These are phyloP conservation scores for Eubasilissa regina DNA, from an alignment of 1,140 invertebrate species.

Conservation along the genomic window DNA sequence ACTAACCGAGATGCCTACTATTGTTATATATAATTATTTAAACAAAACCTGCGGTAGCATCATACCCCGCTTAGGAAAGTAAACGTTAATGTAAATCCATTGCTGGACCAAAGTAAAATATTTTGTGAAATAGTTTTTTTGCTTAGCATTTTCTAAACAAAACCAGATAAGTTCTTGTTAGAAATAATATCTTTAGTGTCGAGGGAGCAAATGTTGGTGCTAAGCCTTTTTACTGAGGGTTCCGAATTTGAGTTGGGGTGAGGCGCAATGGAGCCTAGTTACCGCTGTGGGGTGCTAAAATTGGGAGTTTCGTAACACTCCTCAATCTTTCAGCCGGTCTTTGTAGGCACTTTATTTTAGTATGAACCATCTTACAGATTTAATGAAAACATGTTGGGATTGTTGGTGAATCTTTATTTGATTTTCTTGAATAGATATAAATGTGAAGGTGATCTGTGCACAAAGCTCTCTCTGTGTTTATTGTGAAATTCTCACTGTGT, in stretches of 20 bases:
- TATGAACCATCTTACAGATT: not conserved
- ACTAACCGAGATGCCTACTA: too few species aligned
- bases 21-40: too few species aligned
- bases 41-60: too few species aligned
- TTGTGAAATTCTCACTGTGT: too few species aligned
- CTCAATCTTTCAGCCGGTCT: not conserved
- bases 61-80: too few species aligned
- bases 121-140: too few species aligned
- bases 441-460: too few species aligned
- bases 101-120: too few species aligned
- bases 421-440: not conserved
- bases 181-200: conserved; percentile 39
- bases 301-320: conserved; percentile 57
- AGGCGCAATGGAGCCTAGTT: conserved; percentile 47
- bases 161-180: conserved; percentile 49
- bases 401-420: not conserved
- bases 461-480: too few species aligned
- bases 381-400: conserved; percentile 8
- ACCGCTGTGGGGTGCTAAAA: conserved; percentile 59
- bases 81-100: too few species aligned
- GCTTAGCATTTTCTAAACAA: not conserved
- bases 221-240: conserved; percentile 55
- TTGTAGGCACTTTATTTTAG: conserved; percentile 15
- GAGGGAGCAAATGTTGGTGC: conserved; percentile 33
- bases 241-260: conserved; percentile 30